Evolutionary conservation across 2,797 vertebrate species (phyloP).

Genomic region (Hypotaenidia philippensis): DNA sequence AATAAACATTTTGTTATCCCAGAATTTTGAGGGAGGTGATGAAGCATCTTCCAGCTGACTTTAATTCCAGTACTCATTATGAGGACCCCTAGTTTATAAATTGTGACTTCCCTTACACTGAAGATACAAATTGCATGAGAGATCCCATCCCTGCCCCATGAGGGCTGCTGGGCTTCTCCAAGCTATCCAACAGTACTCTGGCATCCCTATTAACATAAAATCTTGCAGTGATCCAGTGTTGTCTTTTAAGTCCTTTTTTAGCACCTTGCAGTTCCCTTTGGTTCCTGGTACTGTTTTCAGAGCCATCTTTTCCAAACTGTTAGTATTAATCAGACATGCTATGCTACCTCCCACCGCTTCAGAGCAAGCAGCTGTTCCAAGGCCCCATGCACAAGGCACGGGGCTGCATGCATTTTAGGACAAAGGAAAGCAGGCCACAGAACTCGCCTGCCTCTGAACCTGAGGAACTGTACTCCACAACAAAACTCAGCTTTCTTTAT

Average conservation of each 20-base stretch:
- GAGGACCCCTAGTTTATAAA: not conserved
- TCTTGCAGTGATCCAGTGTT: not conserved
- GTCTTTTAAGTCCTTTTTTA: not conserved
- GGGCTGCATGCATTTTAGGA: not conserved
- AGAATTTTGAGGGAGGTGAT: not conserved
- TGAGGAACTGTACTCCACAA: not conserved
- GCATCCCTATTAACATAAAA: not conserved
- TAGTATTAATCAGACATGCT: not conserved
- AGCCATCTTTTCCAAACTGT: not conserved
- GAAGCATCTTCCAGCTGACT: not conserved
- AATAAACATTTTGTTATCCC: not conserved
- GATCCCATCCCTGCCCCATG: not conserved
- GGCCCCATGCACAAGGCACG: not conserved
- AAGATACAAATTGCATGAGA: rapidly evolving
- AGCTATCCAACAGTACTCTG: not conserved
- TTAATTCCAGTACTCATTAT: not conserved
- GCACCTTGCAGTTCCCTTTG: not conserved
- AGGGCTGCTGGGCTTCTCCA: too few species aligned
- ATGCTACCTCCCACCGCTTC: not conserved
- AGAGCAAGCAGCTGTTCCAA: not conserved
- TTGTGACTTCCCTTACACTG: not conserved
- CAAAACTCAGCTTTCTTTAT: not conserved
- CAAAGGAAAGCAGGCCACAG: not conserved
- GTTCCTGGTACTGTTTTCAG: not conserved
- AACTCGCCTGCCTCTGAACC: not conserved